Conservation (phyloP, 2,797 vertebrate genomes). For the Gallinago solitaria region DNA sequence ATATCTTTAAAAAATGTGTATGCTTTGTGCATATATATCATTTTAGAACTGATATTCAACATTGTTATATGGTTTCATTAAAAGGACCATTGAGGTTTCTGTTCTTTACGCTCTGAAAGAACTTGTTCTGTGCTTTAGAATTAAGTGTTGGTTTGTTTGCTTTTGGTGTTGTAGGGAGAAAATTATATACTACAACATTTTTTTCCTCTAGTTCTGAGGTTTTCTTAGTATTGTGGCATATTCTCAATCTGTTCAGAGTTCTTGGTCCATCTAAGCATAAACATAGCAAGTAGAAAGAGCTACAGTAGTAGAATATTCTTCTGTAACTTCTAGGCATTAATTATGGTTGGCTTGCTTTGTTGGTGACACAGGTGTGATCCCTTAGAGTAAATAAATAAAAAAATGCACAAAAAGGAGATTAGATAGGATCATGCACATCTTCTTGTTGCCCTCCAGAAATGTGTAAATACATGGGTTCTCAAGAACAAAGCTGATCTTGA, state of each 20-base stretch:
- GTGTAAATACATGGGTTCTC: not conserved
- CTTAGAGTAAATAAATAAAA: not conserved
- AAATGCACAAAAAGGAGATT: not conserved
- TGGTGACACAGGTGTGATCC: not conserved
- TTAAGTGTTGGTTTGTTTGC: not conserved
- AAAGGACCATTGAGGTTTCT: not conserved
- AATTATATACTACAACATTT: fast-evolving
- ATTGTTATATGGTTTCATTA: not conserved
- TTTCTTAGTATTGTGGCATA: not conserved
- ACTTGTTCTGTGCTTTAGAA: not conserved
- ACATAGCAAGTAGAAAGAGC: not conserved
- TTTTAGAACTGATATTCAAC: not conserved
- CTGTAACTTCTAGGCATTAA: not conserved
- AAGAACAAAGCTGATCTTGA: not conserved
- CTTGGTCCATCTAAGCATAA: not conserved
- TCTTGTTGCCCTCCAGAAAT: not conserved
- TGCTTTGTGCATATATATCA: slow-evolving; percentile 8
- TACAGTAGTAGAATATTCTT: not conserved
- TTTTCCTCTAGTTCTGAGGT: not conserved
- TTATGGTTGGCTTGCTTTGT: not conserved
- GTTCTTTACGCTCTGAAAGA: not conserved
- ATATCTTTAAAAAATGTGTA: not conserved
- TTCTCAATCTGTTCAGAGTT: not conserved
- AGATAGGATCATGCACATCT: not conserved
- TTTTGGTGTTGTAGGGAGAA: not conserved